Evolutionary conservation across 2,888 invertebrate species (phyloP).

Genomic region (Tanytarsus gracilentus): DNA sequence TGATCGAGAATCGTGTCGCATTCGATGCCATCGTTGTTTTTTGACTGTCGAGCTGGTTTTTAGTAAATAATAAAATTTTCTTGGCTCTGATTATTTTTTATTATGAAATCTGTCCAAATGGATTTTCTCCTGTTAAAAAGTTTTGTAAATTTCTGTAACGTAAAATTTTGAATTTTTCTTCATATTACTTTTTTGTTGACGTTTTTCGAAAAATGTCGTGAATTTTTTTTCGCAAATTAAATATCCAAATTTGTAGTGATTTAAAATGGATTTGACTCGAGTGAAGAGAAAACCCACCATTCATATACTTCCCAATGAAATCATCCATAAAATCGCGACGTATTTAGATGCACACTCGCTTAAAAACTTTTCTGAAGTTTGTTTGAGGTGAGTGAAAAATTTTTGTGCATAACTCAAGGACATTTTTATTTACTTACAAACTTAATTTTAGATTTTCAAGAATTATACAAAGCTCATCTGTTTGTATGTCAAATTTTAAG

Average conservation of each 20-base stretch:
- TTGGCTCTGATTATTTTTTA: no score
- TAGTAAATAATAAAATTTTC: not conserved
- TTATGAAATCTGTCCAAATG: no score
- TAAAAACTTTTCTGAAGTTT: not conserved
- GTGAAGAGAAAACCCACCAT: not conserved
- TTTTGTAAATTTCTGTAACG: no score
- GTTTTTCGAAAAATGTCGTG: no score
- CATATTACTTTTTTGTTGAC: no score
- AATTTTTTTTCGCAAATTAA: no score
- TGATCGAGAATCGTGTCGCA: slow-evolving; percentile 35
- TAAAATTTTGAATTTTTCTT: no score
- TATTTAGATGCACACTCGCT: slow-evolving; percentile 2
- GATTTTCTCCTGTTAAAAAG: no score
- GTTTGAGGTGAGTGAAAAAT: no score
- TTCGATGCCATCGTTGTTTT: slow-evolving; percentile 32
- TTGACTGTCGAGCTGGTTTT: not conserved
- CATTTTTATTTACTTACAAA: no score
- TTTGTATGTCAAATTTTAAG: slow-evolving; percentile 10
- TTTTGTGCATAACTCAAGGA: no score
- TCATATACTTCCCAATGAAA: slow-evolving; percentile 20
- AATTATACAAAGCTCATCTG: not conserved
- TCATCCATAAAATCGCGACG: not conserved
- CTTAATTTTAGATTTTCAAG: not conserved
- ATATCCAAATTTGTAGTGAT: not conserved
- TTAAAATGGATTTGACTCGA: not conserved